phyloP scores from a whole-genome alignment of 2,888 invertebrate genomes.

The Cynaeus angustus region DNA sequence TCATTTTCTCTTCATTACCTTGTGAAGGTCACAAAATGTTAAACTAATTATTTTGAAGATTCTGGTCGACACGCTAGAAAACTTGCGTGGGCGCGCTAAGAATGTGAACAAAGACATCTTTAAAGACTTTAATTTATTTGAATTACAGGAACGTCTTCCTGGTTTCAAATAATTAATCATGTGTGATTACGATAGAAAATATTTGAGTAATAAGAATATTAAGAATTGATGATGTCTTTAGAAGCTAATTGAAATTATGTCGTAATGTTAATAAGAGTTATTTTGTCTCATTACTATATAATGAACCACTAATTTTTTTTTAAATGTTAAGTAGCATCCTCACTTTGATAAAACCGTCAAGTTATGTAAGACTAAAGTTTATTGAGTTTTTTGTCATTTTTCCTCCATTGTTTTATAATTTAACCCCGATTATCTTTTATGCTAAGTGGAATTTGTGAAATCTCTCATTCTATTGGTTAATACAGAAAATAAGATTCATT shows the following conservation, averaged over 20 bases:
- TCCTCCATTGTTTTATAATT: too few species aligned
- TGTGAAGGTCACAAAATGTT: conserved; percentile 39
- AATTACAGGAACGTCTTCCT: conserved; percentile 3
- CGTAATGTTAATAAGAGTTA: conserved; percentile 19
- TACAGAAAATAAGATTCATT: too few species aligned
- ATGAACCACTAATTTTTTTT: conserved; percentile 11
- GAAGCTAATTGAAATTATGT: conserved; percentile 19
- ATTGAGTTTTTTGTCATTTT: too few species aligned
- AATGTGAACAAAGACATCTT: conserved; percentile 9
- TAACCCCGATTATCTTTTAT: too few species aligned
- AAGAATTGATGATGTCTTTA: background rate
- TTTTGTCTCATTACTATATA: conserved; percentile 12
- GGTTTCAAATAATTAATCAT: conserved; percentile 1
- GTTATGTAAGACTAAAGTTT: background rate
- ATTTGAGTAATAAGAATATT: background rate
- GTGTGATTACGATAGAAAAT: background rate
- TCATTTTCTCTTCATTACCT: conserved; percentile 24
- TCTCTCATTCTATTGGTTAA: too few species aligned
- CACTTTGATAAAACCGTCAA: conserved; percentile 9
- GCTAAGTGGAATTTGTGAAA: too few species aligned
- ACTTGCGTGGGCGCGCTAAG: conserved; percentile 15
- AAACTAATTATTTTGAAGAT: conserved; percentile 40
- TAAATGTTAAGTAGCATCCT: conserved; percentile 33
- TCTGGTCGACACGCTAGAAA: conserved; percentile 10
- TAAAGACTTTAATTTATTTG: background rate